Evolutionary conservation across 2,113 vertebrate species (phyloP), one percentile per base, ranked within the genome.

Genomic region (Anoplopoma fimbria): DNA sequence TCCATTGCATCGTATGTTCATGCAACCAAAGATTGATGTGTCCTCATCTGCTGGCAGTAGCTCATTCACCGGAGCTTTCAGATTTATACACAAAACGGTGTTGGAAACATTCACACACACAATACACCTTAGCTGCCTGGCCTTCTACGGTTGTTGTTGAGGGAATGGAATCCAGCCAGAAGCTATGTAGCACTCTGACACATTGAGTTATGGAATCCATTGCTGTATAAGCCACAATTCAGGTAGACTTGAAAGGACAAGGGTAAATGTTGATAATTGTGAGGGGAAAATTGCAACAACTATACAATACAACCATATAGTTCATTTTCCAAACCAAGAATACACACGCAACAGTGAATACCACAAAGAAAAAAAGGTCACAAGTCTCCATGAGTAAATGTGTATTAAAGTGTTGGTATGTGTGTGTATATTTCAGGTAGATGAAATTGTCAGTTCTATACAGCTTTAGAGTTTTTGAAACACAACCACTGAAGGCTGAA

Each of bases 41-140:
- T 80, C 25, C 77, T 82, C 38, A 9, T 72, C 34, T 42, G n/a
- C 42, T 84, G 78, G 60, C 84, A 77, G 69, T 55, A 29, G 63
- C 85, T 84, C 82, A 85, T 88, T 82, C 79, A 81, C 64, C 69
- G 65, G 27, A 9, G 15, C 55, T 85, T 57, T 79, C 67, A 77
- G 76, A 89, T 91, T 76, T 72, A 85, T 55, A 61, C 77, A 83
- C 53, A 84, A 58, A 27, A 77, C 3, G 57, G 79, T 14, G 40
- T 55, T 57, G 33, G 36, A 67, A 75, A 71, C 80, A 70, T 77
- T 85, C 58, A 69, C 67, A 77, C 58, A 69, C 38, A 84, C 55
- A 82, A 86, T 71, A 33, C 58, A 69, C 64, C 71, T 40, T 51
- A 60, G 70, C 79, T 82, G 81, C 47, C 42, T 78, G 67, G 79